phyloP scores from a whole-genome alignment of 2,888 invertebrate species.

The Brachynemurus nebulosus region DNA sequence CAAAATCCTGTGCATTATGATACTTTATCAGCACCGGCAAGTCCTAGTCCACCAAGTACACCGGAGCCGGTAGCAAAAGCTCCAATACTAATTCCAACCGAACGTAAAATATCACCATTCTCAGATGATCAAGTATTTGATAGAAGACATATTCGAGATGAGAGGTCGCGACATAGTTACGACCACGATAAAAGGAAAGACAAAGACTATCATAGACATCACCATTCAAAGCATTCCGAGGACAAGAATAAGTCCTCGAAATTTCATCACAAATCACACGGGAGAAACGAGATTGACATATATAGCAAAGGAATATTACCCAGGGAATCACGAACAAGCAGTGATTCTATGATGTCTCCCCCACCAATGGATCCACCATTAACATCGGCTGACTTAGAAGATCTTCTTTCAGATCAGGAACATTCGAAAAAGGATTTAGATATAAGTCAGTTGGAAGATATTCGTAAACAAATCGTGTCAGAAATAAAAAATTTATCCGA shows the following conservation, averaged over 20 bases:
- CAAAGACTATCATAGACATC: too few species aligned
- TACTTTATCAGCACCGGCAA: constrained; percentile 29
- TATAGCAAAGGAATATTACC: not conserved
- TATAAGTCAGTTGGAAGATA: constrained; percentile 34
- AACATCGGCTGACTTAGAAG: constrained; percentile 27
- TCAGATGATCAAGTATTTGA: not conserved
- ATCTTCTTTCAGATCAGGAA: constrained; percentile 18
- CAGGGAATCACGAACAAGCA: too few species aligned
- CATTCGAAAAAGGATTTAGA: constrained; percentile 31
- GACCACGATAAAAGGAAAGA: too few species aligned
- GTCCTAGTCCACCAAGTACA: constrained; percentile 33
- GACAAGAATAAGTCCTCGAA: too few species aligned
- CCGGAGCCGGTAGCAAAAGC: constrained; percentile 21
- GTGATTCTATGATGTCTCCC: constrained; percentile 19
- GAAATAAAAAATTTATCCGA: constrained; percentile 30
- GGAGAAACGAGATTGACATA: too few species aligned
- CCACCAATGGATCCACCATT: constrained; percentile 26
- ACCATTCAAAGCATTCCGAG: too few species aligned
- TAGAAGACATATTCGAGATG: not conserved
- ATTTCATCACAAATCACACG: too few species aligned
- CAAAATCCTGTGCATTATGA: too few species aligned
- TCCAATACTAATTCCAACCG: constrained; percentile 33
- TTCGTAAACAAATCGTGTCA: constrained; percentile 35
- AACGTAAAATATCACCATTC: constrained; percentile 18
- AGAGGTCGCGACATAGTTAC: not conserved